Conservation (phyloP, 1,140 invertebrate genomes). For the Bombus sylvicola region DNA sequence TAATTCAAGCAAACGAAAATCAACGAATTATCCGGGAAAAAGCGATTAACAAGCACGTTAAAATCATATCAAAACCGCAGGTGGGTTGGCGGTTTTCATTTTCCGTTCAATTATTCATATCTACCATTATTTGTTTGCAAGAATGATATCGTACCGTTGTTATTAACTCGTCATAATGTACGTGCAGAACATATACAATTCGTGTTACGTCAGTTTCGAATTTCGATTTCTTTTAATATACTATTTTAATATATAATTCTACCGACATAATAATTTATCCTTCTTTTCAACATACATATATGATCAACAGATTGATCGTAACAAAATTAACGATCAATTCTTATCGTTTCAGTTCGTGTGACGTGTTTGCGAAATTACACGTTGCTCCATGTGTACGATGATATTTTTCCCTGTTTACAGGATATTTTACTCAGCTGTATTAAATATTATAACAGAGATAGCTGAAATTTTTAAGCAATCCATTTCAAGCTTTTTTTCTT, state of each 20-base stretch:
- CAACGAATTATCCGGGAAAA: not conserved
- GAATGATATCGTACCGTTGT: not conserved
- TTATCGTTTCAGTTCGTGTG: too few relatives aligned
- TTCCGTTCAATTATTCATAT: not conserved
- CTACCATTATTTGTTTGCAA: not conserved
- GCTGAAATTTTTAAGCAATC: slow-evolving; percentile 15
- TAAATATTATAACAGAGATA: not conserved
- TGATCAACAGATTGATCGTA: not conserved
- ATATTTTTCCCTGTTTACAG: not conserved
- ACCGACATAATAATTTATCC: not conserved
- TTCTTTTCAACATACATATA: not conserved
- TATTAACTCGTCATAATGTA: not conserved
- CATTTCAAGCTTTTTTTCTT: not conserved
- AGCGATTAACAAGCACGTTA: not conserved
- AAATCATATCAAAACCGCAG: not conserved
- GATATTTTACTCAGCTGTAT: not conserved
- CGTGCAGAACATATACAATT: not conserved
- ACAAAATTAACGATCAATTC: not conserved
- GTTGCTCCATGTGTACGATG: not conserved
- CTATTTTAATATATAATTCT: not conserved
- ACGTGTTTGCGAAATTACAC: not conserved
- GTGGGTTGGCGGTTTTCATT: not conserved
- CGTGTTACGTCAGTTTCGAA: not conserved
- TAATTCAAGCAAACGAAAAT: not conserved
- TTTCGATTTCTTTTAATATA: not conserved